Percentiles rank a stretch among this genome's conserved stretches.
Conservation (phyloP, 1,140 invertebrate genomes). For the Brachionus paranguensis region DNA sequence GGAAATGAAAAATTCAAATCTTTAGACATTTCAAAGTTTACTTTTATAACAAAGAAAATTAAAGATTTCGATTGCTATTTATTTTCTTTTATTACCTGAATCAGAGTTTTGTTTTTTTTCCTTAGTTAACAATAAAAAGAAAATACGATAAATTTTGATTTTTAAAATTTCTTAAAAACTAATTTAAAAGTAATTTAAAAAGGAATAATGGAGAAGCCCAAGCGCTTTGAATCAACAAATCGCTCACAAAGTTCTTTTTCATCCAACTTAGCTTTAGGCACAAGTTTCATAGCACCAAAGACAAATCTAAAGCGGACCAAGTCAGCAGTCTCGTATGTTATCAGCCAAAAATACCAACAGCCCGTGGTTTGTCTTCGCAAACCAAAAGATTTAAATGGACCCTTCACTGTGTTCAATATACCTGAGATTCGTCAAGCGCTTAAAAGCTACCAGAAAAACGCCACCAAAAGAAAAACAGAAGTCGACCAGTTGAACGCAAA, state of each 20-base stretch:
- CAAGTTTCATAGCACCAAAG: background rate
- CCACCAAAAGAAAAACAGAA: background rate
- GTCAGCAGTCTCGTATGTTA: background rate
- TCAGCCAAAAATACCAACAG: background rate
- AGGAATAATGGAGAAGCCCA: background rate
- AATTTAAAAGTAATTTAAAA: background rate
- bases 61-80: background rate
- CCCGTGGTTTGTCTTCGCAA: background rate
- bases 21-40: background rate
- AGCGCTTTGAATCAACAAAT: background rate
- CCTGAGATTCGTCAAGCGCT: background rate
- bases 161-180: background rate
- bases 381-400: slow-evolving; percentile 3
- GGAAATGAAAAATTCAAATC: background rate
- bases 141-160: background rate
- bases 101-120: background rate
- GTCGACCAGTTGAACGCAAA: background rate
- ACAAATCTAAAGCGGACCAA: background rate
- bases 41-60: background rate
- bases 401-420: background rate
- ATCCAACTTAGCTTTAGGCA: background rate
- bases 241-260: background rate
- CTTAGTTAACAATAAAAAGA: background rate
- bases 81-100: background rate
- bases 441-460: background rate